Evolutionary conservation across 1,140 invertebrate species (phyloP).

Genomic region (Drosophila guanche): DNA sequence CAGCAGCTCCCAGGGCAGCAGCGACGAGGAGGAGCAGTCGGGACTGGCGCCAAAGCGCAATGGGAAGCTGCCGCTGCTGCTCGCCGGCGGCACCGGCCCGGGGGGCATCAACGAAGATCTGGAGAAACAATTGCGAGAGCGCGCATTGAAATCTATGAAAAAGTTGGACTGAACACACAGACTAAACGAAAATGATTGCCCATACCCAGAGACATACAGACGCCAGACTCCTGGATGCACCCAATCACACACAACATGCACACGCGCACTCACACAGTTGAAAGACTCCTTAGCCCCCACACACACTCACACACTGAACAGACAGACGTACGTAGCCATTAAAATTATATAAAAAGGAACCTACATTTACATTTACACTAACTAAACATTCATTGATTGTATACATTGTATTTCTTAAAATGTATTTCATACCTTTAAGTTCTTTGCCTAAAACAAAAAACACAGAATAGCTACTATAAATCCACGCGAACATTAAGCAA

Average conservation of each 20-base stretch:
- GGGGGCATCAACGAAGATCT: slow-evolving; percentile 90
- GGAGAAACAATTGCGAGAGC: slow-evolving; percentile 93
- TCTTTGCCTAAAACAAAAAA: slow-evolving; percentile 51
- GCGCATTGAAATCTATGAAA: slow-evolving; percentile 89
- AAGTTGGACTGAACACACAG: slow-evolving; percentile 80
- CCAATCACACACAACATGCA: slow-evolving; percentile 16
- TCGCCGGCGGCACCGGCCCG: slow-evolving; percentile 85
- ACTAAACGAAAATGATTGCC: slow-evolving; percentile 27
- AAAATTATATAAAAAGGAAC: slow-evolving; percentile 30
- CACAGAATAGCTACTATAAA: slow-evolving; percentile 33
- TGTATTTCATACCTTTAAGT: slow-evolving; percentile 75
- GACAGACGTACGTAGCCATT: slow-evolving; percentile 70
- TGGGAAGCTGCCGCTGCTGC: slow-evolving; percentile 84
- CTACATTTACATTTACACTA: slow-evolving; percentile 63
- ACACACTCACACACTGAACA: neutral
- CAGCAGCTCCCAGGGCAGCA: slow-evolving; percentile 85
- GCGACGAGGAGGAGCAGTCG: slow-evolving; percentile 83
- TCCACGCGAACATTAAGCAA: slow-evolving; percentile 39
- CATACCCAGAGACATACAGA: slow-evolving; percentile 19
- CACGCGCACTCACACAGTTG: slow-evolving; percentile 10
- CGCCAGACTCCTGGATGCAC: neutral
- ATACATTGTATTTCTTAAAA: slow-evolving; percentile 68
- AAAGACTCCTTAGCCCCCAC: slow-evolving; percentile 12
- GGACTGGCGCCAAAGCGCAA: slow-evolving; percentile 75
- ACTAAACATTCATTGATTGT: slow-evolving; percentile 65